A percentile compares a stretch with the other conserved stretches of the same genome.
Conservation (phyloP, 2,113 vertebrate genomes). For the Recurvirostra avosetta region DNA sequence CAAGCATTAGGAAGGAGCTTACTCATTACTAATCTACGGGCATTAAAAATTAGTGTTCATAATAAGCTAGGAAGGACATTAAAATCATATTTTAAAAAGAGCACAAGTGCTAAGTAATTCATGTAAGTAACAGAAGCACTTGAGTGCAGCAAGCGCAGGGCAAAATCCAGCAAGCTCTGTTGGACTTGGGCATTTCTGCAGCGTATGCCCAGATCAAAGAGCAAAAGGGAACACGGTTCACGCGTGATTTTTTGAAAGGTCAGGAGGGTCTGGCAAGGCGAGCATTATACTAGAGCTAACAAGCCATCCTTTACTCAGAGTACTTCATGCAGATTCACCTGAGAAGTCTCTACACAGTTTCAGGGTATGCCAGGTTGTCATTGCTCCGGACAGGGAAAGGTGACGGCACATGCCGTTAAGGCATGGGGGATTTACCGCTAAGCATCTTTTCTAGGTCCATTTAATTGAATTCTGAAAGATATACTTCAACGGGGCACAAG, state of each 20-base stretch:
- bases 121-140: neutral
- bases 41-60: neutral
- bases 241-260: neutral
- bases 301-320: neutral
- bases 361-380: neutral
- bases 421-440: neutral
- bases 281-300: neutral
- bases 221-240: neutral
- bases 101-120: neutral
- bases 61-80: neutral
- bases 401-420: neutral
- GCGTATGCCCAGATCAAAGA: neutral
- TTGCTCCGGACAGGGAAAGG: fast-evolving
- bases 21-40: neutral
- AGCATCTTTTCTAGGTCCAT: neutral
- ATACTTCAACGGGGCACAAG: neutral
- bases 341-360: neutral
- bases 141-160: neutral
- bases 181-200: neutral
- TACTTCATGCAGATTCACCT: neutral
- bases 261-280: neutral
- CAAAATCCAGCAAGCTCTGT: neutral
- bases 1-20: neutral
- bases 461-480: neutral
- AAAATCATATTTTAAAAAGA: neutral